Base-by-base conservation (phyloP, 30 jellyfish, hydroid and myxozoan genomes). In the Sanderia malayensis region DNA sequence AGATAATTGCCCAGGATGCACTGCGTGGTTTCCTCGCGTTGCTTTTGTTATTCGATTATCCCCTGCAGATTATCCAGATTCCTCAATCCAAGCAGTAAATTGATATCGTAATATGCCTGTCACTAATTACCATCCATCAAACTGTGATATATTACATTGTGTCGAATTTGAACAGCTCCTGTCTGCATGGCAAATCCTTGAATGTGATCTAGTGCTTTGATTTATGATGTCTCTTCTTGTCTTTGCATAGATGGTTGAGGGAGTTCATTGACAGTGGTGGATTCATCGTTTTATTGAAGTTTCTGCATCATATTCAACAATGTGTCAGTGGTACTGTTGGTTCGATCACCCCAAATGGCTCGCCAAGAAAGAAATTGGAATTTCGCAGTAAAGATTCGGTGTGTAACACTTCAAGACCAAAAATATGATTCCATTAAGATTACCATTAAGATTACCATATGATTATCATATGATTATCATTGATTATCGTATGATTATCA, bases 241-340 rank as follows among this genome's bases (percentile, higher is more conserved):
- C 24, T 19, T 34, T 52, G 20, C 44, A 31, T 25, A 89, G 97
- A 15, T 89, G 95, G 95, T 71, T 89, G 17, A 95, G 95, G 19
- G 97, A 89, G 44, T 89, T 89, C 63, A 69, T 82, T 41, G 97
- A 89, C 61, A 75, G 82, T 58, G 65, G 89, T 61, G 97, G 97
- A 17, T 92, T 82, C 31, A 83, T 89, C 67, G 86, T 76, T 44
- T 63, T 89, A 62, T 67, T 89, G 73, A 70, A 74, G 46, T 71
- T 89, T 55, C 60, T 89, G 31, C 82, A 89, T 30, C 80, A 74
- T 29, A 44, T 89, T 22, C 97, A 89, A 52, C 96, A 89, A 52
- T 61, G 80, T 31, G 85, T 71, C 58, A 63, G 83, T 34, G 67
- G 82, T 4, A 6, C 62, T 8, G 10, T 7, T 18, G 58, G 76